Evolutionary conservation across 2,113 vertebrate genomes (phyloP), one percentile per base, ranked within the genome.

Genomic region (Todiramphus saurophagus): DNA sequence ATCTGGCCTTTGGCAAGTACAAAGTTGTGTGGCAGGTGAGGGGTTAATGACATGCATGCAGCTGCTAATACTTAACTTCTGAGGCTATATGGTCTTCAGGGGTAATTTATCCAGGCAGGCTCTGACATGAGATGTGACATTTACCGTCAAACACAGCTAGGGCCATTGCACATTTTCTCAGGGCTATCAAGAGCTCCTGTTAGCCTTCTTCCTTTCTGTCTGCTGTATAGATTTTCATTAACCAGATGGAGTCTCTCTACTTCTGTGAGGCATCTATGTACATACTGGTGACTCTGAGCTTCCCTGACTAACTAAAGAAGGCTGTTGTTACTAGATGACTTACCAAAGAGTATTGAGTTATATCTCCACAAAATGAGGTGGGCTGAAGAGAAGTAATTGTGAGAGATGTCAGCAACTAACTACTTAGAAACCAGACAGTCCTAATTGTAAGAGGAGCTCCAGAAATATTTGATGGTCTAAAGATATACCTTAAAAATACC

Each of bases 111-210:
- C 94, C 91, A 96, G 86, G 75, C 59, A 56, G 89, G 50, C 56
- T 97, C 11, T 84, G 96, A 97, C 95, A 97, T 96, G 83, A 48
- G 93, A 97, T 94, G 95, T 97, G 97, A 97, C 95, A 98, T 74
- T 76, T 96, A 33, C 75, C 58, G 25, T 95, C 81, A 91, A 93
- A 84, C 87, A 50, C 13, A 79, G 70, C 70, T 58, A 79, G 25
- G 59, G 92, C 87, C 75, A 75, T 48, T 74, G 89, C 87, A 82
- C 68, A 76, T 78, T 79, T 93, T 86, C 91, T 53, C 72, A 93
- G 67, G 94, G 85, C 94, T 87, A 41, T 33, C 66, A 53, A 91
- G 70, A 93, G 53, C 20, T 78, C 43, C 9, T 16, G 37, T 37
- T 82, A 23, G 64, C 50, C 60, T 48, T 73, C 83, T 70, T 66